phyloP scores from a whole-genome alignment of 2,888 invertebrate species.

The Drosophila atripex region DNA sequence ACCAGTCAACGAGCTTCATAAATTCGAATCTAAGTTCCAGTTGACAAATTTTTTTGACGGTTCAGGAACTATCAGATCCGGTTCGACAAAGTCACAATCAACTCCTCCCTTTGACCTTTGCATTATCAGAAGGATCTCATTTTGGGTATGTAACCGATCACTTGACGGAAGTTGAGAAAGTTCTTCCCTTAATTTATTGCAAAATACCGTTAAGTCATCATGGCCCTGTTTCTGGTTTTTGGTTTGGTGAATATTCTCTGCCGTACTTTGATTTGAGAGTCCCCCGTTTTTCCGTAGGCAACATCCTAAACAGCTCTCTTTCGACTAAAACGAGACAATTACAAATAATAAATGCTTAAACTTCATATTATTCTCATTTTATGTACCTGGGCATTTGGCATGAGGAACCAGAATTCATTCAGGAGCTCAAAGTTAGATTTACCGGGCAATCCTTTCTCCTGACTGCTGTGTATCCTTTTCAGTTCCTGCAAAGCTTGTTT shows the following conservation, averaged over 20 bases:
- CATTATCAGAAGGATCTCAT: conserved; percentile 11
- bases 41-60: conserved; percentile 11
- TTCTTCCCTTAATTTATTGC: conserved; percentile 9
- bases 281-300: neutral
- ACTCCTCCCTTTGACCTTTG: neutral
- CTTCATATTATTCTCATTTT: neutral
- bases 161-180: conserved; percentile 3
- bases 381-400: neutral
- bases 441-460: neutral
- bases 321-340: neutral
- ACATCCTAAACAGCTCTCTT: neutral
- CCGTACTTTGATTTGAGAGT: neutral
- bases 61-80: neutral
- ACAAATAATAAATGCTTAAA: neutral
- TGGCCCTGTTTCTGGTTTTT: neutral
- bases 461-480: conserved; percentile 6
- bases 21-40: conserved; percentile 5
- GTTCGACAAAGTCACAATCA: neutral
- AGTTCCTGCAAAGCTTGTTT: conserved; percentile 13
- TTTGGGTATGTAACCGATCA: conserved; percentile 6
- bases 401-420: conserved; percentile 22
- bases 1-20: neutral
- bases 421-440: conserved; percentile 11
- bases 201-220: conserved; percentile 13
- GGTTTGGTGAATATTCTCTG: neutral